These are phyloP conservation scores for Sinocyclocheilus anshuiensis DNA, from an alignment of 2,113 vertebrate genomes.

Conservation along the genomic window DNA sequence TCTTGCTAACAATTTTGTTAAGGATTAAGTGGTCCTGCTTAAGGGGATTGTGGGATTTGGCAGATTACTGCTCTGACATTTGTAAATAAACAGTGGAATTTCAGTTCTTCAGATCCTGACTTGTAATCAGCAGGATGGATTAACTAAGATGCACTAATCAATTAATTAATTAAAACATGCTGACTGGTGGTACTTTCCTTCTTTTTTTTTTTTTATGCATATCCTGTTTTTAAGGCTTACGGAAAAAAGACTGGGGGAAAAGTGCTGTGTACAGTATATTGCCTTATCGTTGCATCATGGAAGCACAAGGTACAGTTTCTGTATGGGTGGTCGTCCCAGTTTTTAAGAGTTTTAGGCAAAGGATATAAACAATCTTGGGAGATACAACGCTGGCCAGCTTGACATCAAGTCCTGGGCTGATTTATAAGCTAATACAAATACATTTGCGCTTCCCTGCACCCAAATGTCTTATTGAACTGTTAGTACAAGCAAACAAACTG, in stretches of 20 bases:
- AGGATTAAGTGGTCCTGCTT: constrained; percentile 72
- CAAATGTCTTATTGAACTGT: neutral
- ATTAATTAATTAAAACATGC: constrained; percentile 58
- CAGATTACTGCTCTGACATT: constrained; percentile 72
- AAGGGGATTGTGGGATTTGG: constrained; percentile 73
- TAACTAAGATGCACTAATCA: constrained; percentile 56
- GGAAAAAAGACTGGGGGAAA: constrained; percentile 26
- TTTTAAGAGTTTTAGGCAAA: constrained; percentile 33
- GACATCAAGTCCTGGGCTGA: neutral
- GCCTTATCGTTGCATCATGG: constrained; percentile 42
- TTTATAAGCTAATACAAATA: constrained; percentile 17
- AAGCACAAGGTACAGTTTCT: constrained; percentile 42
- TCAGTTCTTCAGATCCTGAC: constrained; percentile 69
- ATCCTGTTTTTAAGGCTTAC: constrained; percentile 4
- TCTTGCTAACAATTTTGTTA: constrained; percentile 64
- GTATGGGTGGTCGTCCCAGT: constrained; percentile 21
- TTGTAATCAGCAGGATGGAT: constrained; percentile 65
- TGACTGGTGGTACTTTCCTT: constrained; percentile 38
- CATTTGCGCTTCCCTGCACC: neutral
- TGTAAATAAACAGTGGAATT: constrained; percentile 76
- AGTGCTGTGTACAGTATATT: constrained; percentile 50
- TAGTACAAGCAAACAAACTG: neutral
- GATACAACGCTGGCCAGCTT: neutral
- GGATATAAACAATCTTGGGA: neutral
- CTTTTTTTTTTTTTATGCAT: neutral